A percentile compares a stretch with the other conserved stretches of the same genome.
Evolutionary conservation across 2,113 vertebrate genomes (phyloP).

Genomic region (Sinocyclocheilus anshuiensis): DNA sequence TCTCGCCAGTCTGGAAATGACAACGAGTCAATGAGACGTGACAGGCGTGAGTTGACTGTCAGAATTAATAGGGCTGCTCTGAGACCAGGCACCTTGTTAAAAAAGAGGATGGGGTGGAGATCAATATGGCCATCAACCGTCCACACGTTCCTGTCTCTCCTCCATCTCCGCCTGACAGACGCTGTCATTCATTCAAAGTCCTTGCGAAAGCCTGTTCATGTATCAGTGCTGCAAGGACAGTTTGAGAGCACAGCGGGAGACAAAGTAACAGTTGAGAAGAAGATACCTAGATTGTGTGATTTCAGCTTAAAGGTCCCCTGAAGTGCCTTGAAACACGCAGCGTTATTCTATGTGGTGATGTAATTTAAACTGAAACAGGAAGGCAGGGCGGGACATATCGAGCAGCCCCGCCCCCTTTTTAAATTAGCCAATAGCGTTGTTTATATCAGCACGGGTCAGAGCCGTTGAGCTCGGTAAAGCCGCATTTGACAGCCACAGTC

Average conservation of each 20-base stretch:
- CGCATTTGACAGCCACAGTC: too few species aligned
- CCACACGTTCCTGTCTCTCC: not conserved
- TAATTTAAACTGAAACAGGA: too few species aligned
- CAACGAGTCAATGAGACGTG: constrained; percentile 58
- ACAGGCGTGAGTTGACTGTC: constrained; percentile 64
- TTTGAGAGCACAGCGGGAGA: not conserved
- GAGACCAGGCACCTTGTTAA: constrained; percentile 57
- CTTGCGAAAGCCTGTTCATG: constrained; percentile 17
- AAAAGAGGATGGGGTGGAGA: constrained; percentile 58
- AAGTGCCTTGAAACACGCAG: too few species aligned
- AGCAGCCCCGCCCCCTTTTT: too few species aligned
- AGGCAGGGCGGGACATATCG: too few species aligned
- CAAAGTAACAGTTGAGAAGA: not conserved
- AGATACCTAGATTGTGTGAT: not conserved
- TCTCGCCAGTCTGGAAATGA: constrained; percentile 46
- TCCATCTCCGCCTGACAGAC: constrained; percentile 1
- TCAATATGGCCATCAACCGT: constrained; percentile 49
- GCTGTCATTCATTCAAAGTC: constrained; percentile 5
- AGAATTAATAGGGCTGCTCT: constrained; percentile 63
- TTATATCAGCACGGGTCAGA: too few species aligned
- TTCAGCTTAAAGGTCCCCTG: not conserved
- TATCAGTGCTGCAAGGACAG: not conserved
- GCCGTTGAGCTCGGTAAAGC: too few species aligned
- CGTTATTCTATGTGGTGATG: too few species aligned
- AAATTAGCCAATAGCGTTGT: too few species aligned